Percentiles rank a stretch among this genome's conserved stretches.
Evolutionary conservation across 2,888 invertebrate genomes (phyloP).

Genomic region (Tetranychus truncatus): DNA sequence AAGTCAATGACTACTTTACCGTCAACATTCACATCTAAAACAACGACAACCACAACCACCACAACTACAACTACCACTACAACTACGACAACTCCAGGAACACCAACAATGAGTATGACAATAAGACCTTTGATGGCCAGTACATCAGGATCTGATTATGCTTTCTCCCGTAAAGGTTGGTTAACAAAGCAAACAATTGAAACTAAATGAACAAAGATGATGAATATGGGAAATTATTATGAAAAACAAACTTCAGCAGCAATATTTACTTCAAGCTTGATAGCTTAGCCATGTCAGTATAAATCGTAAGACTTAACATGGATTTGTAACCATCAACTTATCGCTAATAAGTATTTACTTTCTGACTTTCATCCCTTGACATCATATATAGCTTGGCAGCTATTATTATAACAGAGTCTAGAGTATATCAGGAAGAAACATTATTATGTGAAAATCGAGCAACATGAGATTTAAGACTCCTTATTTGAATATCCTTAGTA

Average conservation of each 20-base stretch:
- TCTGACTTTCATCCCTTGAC: too few relatives aligned
- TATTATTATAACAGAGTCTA: too few relatives aligned
- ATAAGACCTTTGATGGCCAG: neutral
- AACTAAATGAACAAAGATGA: neutral
- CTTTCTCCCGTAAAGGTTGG: conserved; percentile 12
- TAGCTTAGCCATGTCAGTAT: too few relatives aligned
- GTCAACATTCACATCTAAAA: neutral
- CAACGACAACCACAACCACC: conserved; percentile 12
- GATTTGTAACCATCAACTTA: too few relatives aligned
- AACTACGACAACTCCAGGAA: neutral
- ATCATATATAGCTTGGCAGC: too few relatives aligned
- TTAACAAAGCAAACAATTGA: conserved; percentile 9
- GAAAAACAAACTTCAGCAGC: neutral
- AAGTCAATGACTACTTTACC: neutral
- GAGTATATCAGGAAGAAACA: too few relatives aligned
- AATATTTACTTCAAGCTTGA: too few relatives aligned
- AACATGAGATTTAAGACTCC: too few relatives aligned
- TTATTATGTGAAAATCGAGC: too few relatives aligned
- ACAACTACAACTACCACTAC: conserved; percentile 17
- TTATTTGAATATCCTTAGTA: too few relatives aligned
- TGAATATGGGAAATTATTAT: neutral
- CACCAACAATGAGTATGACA: neutral
- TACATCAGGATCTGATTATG: neutral
- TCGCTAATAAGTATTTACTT: too few relatives aligned
- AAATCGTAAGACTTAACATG: too few relatives aligned